Evolutionary conservation across 2,888 invertebrate genomes (phyloP).

Genomic region (Dasypolia templi): DNA sequence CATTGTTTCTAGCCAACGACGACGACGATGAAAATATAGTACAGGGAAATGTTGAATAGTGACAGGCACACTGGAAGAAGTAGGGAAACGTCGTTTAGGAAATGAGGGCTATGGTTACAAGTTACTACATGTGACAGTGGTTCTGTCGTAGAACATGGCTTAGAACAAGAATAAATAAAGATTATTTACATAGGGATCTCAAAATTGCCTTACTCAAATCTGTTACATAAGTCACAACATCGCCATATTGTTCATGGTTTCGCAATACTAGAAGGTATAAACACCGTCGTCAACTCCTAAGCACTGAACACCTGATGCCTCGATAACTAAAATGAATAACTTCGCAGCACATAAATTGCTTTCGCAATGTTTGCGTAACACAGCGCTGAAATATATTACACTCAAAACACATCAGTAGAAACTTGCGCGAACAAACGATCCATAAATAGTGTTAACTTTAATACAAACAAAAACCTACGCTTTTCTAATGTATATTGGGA

Average conservation of each 20-base stretch:
- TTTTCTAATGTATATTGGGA: conserved; percentile 34
- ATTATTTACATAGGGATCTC: not conserved
- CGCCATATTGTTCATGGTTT: not conserved
- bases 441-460: conserved; percentile 39
- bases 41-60: not conserved
- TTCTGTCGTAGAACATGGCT: too few species aligned
- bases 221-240: not conserved
- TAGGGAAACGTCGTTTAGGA: not conserved
- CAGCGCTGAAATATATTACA: conserved; percentile 50
- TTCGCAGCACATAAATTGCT: conserved; percentile 52
- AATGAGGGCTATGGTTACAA: not conserved
- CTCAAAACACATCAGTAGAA: conserved; percentile 24
- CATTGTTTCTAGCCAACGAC: not conserved
- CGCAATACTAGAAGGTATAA: conserved; percentile 5
- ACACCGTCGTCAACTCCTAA: conserved; percentile 13
- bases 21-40: not conserved
- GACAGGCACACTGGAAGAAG: not conserved
- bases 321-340: conserved; percentile 61
- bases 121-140: not conserved
- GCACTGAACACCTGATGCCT: conserved; percentile 49
- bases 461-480: conserved; percentile 20
- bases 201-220: not conserved
- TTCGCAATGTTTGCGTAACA: conserved; percentile 60
- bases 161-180: not conserved
- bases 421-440: conserved; percentile 45